phyloP scores from a whole-genome alignment of 2,888 invertebrate species.

The Watsonalla cultraria region DNA sequence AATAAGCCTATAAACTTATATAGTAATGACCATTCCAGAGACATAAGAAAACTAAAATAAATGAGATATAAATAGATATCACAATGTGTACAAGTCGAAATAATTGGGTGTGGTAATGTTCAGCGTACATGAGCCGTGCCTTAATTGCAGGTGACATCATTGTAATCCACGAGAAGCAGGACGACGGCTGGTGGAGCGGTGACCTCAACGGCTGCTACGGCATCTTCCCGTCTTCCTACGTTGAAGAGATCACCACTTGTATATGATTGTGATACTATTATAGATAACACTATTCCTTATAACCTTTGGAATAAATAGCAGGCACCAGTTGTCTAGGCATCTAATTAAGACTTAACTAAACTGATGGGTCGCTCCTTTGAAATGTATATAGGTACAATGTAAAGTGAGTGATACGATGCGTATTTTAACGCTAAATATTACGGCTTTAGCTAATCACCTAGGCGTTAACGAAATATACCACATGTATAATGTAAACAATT shows the following conservation, averaged over 20 bases:
- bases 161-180: slow-evolving; percentile 92
- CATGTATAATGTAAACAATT: too few species aligned
- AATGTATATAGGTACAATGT: background rate
- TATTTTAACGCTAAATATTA: background rate
- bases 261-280: slow-evolving; percentile 33
- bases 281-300: slow-evolving; percentile 3
- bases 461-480: too few species aligned
- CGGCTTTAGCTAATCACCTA: too few species aligned
- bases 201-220: slow-evolving; percentile 91
- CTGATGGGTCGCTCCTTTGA: background rate
- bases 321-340: background rate
- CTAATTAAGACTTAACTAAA: background rate
- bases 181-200: slow-evolving; percentile 97
- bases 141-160: slow-evolving; percentile 86
- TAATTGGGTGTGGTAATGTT: too few species aligned
- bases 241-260: slow-evolving; percentile 84
- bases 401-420: background rate
- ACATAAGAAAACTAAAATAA: too few species aligned
- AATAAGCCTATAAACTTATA: too few species aligned
- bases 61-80: too few species aligned
- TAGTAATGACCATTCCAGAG: too few species aligned
- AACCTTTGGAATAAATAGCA: background rate
- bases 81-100: too few species aligned
- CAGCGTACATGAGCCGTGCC: background rate
- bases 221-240: slow-evolving; percentile 96